A percentile compares a stretch with the other conserved stretches of the same genome.
Conservation (phyloP, 2,888 invertebrate genomes). For the Pterobdella sp. region DNA sequence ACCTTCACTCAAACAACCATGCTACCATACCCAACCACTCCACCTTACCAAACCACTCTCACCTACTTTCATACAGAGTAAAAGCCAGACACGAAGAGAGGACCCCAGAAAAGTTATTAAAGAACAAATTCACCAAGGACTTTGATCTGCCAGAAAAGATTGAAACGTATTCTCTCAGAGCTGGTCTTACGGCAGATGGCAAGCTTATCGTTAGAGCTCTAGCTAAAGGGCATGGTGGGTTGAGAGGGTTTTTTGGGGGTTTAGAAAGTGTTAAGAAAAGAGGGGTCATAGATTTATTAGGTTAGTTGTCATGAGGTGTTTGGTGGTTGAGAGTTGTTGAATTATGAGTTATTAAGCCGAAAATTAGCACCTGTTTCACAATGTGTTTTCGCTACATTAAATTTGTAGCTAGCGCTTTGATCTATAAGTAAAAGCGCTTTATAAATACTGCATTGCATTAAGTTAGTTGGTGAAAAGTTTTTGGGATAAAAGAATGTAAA, state of each 20-base stretch:
- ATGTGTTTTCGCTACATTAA: background rate
- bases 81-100: constrained; percentile 39
- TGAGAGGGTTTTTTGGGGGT: background rate
- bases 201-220: constrained; percentile 37
- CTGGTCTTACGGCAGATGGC: constrained; percentile 37
- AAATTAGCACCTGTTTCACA: background rate
- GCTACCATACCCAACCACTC: background rate
- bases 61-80: constrained; percentile 19
- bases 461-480: too few relatives aligned
- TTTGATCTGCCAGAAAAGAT: constrained; percentile 38
- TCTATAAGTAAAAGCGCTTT: background rate
- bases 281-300: background rate
- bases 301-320: background rate
- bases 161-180: constrained; percentile 37
- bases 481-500: too few relatives aligned
- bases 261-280: background rate
- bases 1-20: background rate
- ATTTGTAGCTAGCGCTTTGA: background rate
- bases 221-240: constrained; percentile 34
- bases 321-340: background rate
- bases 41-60: constrained; percentile 22
- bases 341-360: too few relatives aligned
- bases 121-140: constrained; percentile 38
- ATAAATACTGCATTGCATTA: too few relatives aligned
- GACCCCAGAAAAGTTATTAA: constrained; percentile 37